A percentile compares a stretch with the other conserved stretches of the same genome.
phyloP scores from a whole-genome alignment of 2,888 invertebrate species.

The Tethea ocularis region DNA sequence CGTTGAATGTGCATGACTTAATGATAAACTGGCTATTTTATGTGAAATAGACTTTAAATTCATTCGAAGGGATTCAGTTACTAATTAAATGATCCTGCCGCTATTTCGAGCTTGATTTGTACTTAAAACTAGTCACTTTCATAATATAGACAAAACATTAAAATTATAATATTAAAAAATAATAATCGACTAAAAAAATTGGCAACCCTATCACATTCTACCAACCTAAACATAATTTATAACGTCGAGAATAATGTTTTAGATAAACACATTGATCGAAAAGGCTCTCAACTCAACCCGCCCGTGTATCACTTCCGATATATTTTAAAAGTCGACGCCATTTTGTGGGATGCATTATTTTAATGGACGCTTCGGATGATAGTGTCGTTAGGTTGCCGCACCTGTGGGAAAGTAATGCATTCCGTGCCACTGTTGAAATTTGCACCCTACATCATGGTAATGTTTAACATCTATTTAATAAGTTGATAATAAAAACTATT shows the following conservation, averaged over 20 bases:
- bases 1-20: constrained; percentile 13
- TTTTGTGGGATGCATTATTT: constrained; percentile 65
- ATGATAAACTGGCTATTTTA: background rate
- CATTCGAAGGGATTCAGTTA: background rate
- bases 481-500: background rate
- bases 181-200: constrained; percentile 31
- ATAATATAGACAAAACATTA: background rate
- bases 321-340: constrained; percentile 54
- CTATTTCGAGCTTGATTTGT: background rate
- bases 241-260: constrained; percentile 41
- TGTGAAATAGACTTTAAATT: background rate
- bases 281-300: constrained; percentile 50
- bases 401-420: constrained; percentile 45
- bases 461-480: constrained; percentile 1
- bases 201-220: constrained; percentile 46
- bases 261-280: constrained; percentile 68
- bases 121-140: background rate
- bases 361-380: constrained; percentile 55
- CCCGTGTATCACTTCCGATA: constrained; percentile 49
- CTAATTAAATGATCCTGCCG: background rate
- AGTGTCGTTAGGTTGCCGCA: constrained; percentile 43
- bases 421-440: constrained; percentile 22
- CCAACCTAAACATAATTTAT: constrained; percentile 35
- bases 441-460: constrained; percentile 1
- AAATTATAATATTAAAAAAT: constrained; percentile 7